Percentiles rank a stretch among this genome's conserved stretches.
Conservation (phyloP, 2,113 vertebrate genomes). For the Albula glossodonta region DNA sequence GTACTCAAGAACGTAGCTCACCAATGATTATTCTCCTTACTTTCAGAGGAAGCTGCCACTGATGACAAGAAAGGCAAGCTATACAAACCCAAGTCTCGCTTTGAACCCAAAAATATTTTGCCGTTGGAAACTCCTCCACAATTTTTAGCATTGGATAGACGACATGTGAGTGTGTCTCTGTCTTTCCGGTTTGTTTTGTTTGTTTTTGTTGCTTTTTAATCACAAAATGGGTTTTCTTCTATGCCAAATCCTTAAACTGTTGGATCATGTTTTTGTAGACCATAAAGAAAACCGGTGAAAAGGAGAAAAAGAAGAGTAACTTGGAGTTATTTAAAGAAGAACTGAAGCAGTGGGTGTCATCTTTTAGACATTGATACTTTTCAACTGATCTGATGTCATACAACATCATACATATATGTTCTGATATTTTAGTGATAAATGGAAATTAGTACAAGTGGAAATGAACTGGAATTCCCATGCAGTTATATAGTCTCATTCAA, state of each 20-base stretch:
- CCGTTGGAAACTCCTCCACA: conserved; percentile 88
- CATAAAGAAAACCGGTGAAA: conserved; percentile 85
- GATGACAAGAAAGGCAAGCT: conserved; percentile 96
- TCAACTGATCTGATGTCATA: neutral
- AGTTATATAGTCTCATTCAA: neutral
- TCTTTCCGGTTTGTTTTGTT: neutral
- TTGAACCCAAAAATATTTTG: conserved; percentile 84
- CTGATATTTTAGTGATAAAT: neutral
- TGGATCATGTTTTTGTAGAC: conserved; percentile 66
- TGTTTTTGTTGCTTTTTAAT: neutral
- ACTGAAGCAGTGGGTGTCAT: conserved; percentile 83
- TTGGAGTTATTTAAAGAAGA: conserved; percentile 99
- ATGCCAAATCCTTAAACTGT: neutral
- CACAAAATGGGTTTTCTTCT: neutral
- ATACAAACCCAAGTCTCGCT: conserved; percentile 92
- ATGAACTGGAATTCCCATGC: neutral
- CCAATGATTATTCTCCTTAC: conserved; percentile 33
- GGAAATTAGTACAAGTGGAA: neutral
- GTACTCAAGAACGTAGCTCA: neutral
- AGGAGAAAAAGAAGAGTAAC: conserved; percentile 99
- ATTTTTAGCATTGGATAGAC: conserved; percentile 87
- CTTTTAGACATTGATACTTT: neutral
- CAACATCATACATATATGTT: neutral
- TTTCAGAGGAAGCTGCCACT: conserved; percentile 83
- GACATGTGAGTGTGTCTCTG: conserved; percentile 76